A percentile compares a stretch with the other conserved stretches of the same genome.
Evolutionary conservation across 2,113 vertebrate genomes (phyloP).

Genomic region (Corythornis cristatus): DNA sequence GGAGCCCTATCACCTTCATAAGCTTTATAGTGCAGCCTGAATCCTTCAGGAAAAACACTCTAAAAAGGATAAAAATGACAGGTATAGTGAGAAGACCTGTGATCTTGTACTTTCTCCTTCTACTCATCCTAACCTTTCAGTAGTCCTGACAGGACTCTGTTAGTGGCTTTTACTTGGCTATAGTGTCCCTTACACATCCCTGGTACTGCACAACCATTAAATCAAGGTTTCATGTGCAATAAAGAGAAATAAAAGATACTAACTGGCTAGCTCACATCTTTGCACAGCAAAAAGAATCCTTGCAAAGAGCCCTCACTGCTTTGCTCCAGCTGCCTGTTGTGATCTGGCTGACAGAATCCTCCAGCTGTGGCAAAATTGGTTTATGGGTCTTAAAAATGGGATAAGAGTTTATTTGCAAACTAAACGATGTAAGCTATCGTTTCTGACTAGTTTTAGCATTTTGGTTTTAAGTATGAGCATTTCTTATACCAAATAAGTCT

Average conservation of each 20-base stretch:
- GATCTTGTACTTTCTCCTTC: neutral
- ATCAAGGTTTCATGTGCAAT: neutral
- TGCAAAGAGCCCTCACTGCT: neutral
- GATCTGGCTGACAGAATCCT: neutral
- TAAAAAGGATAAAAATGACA: neutral
- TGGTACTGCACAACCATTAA: neutral
- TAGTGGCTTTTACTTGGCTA: neutral
- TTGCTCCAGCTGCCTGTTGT: neutral
- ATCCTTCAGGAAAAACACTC: neutral
- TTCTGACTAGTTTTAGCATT: neutral
- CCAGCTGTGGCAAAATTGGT: conserved; percentile 1
- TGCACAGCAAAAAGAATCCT: neutral
- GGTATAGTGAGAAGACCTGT: neutral
- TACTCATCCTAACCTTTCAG: neutral
- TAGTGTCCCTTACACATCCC: neutral
- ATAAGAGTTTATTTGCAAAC: conserved; percentile 25
- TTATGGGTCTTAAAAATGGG: neutral
- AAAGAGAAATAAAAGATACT: neutral
- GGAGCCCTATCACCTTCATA: neutral
- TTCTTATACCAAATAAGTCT: conserved; percentile 13
- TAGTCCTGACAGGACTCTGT: neutral
- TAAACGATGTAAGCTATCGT: neutral
- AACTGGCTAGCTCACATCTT: neutral
- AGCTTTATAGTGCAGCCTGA: neutral
- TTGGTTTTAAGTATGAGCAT: neutral